Base-by-base conservation (phyloP, 2,113 vertebrate species). In the Callaeas wilsoni region DNA sequence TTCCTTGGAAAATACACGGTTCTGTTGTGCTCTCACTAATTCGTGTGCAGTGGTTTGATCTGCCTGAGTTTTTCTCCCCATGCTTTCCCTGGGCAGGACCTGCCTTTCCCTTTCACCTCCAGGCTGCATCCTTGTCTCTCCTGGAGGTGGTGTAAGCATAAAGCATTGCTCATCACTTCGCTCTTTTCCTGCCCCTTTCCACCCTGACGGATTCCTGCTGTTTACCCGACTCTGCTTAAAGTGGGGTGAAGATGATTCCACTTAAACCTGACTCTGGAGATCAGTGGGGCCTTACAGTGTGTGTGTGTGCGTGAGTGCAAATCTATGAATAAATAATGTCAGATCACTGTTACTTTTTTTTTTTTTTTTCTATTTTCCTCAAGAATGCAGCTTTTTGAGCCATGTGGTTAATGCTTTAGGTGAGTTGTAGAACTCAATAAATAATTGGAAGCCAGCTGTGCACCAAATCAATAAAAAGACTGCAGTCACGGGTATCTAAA, bases 321-420 rank as follows among this genome's bases (percentile, higher is more conserved):
- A 29, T 33, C 18, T 5, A 21, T 57, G 44, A 88, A n/a, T 69
- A 85, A 92, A 32, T 52, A 26, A 53, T 17, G n/a, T 4, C 83
- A 78, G 29, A 30, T 49, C 14, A 7, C 27, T 50, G 23, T 8
- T n/a, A 52, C 2, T 39, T 1, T 0, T 29, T 3, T 20, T 14
- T n/a, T n/a, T 56, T 78, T 84, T 57, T 75, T 10, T 3, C 32
- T 23, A 12, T 20, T 74, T 67, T 49, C 53, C 62, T 85, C 33
- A 59, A 46, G 49, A 91, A 56, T 21, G 27, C 37, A 78, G 86
- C 46, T 44, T 60, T 82, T 35, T 33, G 65, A 90, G 37, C 29
- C 6, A 6, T 3, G 7, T 63, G n/a, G 32, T 46, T 64, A 25
- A 20, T 55, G 12, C 29, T 70, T 80, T 15, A 67, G 42, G 32